Base-by-base conservation (phyloP, 2,888 invertebrate species). In the Cheilosia vulpina region DNA sequence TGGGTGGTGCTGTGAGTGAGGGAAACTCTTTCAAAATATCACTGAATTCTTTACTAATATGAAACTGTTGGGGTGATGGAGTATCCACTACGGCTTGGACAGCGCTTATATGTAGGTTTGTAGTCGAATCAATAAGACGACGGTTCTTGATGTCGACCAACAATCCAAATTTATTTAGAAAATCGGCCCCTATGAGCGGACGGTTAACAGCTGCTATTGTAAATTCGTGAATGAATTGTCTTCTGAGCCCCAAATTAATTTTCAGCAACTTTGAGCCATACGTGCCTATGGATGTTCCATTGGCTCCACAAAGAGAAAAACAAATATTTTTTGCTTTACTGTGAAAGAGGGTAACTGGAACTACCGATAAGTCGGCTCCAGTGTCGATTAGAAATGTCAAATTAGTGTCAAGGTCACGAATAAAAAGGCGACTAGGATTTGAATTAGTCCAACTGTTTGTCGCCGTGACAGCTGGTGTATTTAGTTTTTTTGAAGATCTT, bases 131-230 rank as follows among this genome's bases (percentile, higher is more conserved):
- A 21, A 65, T 38, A 0, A 65, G n/a, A 3, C 21, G 58, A 6
- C 45, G 31, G 43, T 66, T 75, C 2, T 47, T 43, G 6, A 81
- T 15, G 34, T 73, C 78, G 5, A 75, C 63, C 11, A 82, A 21
- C 1, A 82, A n/a, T 41, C 58, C 50, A 15, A 66, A 72, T 47
- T 65, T 72, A 7, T 60, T 57, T 11, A 83, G 34, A n/a, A 83
- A 83, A 19, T 83, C 73, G 3, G 73, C 69, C 4, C 66, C 82
- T n/a, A 65, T 57, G 27, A 79, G 62, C 13, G 66, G 41, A 15
- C 45, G 57, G 4, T 50, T 66, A 2, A 75, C 55, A 17, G 11
- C 68, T 15, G 75, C 75, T 24, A 58, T 4, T 19, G 19, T 57
- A 34, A 65, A 72, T 11, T 31, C 7, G 21, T 72, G 15, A n/a